phyloP scores from a whole-genome alignment of 2,888 invertebrate species.

The Hylaea fasciaria region DNA sequence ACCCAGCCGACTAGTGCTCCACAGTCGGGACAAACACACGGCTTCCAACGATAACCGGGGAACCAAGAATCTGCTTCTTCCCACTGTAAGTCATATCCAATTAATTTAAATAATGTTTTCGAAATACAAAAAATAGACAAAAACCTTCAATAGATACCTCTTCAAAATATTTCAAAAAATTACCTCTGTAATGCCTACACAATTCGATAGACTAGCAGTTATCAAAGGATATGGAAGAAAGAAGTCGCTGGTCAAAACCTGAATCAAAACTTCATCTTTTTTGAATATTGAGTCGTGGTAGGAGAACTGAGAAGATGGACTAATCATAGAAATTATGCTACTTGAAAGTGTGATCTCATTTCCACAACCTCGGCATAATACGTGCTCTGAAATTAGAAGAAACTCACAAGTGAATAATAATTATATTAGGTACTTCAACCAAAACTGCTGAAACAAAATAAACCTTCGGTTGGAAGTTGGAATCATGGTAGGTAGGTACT shows the following conservation, averaged over 20 bases:
- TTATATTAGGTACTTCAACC: too few relatives aligned
- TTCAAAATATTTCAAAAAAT: slow-evolving; percentile 29
- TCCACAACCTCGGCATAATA: slow-evolving; percentile 69
- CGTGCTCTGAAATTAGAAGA: slow-evolving; percentile 52
- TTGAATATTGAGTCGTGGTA: slow-evolving; percentile 63
- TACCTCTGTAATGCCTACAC: slow-evolving; percentile 65
- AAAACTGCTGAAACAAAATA: slow-evolving; percentile 5
- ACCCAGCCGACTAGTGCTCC: slow-evolving; percentile 84
- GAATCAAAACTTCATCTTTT: slow-evolving; percentile 58
- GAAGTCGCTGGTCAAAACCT: slow-evolving; percentile 57
- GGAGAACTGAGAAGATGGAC: slow-evolving; percentile 52
- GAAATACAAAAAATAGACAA: not conserved
- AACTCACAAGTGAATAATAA: slow-evolving; percentile 22
- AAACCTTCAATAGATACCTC: too few relatives aligned
- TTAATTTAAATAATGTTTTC: not conserved
- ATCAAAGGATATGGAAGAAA: slow-evolving; percentile 61
- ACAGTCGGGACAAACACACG: slow-evolving; percentile 84
- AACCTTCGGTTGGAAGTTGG: too few relatives aligned
- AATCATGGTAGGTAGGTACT: too few relatives aligned
- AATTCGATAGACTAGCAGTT: slow-evolving; percentile 55
- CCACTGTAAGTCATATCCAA: slow-evolving; percentile 75
- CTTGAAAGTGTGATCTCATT: slow-evolving; percentile 52
- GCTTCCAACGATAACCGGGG: slow-evolving; percentile 85
- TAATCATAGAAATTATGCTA: slow-evolving; percentile 55
- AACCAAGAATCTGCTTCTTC: slow-evolving; percentile 83